Conservation (phyloP, 2,888 invertebrate species). For the Calameuta idolon region DNA sequence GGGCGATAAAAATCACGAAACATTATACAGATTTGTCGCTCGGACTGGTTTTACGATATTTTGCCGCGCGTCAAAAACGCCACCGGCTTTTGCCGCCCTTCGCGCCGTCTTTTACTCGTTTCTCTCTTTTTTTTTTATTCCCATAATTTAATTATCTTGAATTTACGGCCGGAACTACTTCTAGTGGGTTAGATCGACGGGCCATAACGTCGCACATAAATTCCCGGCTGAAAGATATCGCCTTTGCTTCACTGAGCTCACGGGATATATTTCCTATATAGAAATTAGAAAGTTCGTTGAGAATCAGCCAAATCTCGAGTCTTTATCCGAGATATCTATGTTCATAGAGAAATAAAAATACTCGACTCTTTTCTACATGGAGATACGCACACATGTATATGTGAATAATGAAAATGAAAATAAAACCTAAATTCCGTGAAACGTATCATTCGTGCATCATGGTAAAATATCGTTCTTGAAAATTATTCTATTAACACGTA, state of each 20-base stretch:
- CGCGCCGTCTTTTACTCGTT: conserved; percentile 16
- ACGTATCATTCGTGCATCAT: background rate
- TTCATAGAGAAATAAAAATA: background rate
- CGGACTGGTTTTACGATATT: conserved; percentile 65
- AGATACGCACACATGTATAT: background rate
- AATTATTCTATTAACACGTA: background rate
- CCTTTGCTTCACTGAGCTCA: conserved; percentile 39
- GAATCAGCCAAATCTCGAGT: background rate
- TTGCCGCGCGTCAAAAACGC: conserved; percentile 46
- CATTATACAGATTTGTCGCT: conserved; percentile 67
- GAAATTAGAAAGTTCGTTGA: background rate
- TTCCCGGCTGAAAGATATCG: conserved; percentile 52
- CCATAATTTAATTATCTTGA: conserved; percentile 65
- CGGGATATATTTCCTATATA: background rate
- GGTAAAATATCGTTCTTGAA: background rate
- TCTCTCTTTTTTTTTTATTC: conserved; percentile 46
- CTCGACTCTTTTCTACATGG: no score
- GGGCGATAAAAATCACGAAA: conserved; percentile 64
- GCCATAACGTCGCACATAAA: conserved; percentile 55
- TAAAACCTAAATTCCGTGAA: background rate
- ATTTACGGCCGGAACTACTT: conserved; percentile 54
- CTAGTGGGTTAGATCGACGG: conserved; percentile 53
- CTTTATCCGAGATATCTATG: background rate
- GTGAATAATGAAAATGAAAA: background rate
- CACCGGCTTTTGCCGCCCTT: background rate